phyloP scores from a whole-genome alignment of 2,888 invertebrate species.

The Drepana falcataria region DNA sequence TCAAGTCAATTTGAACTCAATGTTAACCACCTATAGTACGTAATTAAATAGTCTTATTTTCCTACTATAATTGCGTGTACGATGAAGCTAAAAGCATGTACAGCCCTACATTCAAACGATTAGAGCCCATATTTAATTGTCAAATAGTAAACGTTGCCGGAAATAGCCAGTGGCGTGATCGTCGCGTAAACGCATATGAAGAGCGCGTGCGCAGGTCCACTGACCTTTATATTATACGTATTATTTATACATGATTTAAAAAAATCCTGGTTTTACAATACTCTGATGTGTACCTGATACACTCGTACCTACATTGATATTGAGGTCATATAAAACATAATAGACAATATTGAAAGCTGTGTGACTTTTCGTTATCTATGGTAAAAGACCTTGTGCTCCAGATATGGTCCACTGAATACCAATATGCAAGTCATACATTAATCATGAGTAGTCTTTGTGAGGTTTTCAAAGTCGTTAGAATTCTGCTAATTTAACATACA shows the following conservation, averaged over 20 bases:
- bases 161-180: constrained; percentile 66
- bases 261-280: no score
- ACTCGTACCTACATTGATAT: no score
- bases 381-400: no score
- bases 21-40: background rate
- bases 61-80: background rate
- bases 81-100: constrained; percentile 1
- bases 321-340: no score
- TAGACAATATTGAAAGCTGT: no score
- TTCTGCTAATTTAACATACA: no score
- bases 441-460: background rate
- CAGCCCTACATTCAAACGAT: constrained; percentile 23
- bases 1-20: constrained; percentile 14
- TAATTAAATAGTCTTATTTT: background rate
- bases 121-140: constrained; percentile 30
- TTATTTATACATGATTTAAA: background rate
- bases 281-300: no score
- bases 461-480: no score
- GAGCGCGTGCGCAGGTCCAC: constrained; percentile 50
- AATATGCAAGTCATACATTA: background rate
- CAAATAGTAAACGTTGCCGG: constrained; percentile 25
- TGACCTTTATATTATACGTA: constrained; percentile 44
- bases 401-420: no score
- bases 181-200: constrained; percentile 44
- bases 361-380: no score